Evolutionary conservation across 1,140 invertebrate species (phyloP).

Genomic region (Orussus abietinus): DNA sequence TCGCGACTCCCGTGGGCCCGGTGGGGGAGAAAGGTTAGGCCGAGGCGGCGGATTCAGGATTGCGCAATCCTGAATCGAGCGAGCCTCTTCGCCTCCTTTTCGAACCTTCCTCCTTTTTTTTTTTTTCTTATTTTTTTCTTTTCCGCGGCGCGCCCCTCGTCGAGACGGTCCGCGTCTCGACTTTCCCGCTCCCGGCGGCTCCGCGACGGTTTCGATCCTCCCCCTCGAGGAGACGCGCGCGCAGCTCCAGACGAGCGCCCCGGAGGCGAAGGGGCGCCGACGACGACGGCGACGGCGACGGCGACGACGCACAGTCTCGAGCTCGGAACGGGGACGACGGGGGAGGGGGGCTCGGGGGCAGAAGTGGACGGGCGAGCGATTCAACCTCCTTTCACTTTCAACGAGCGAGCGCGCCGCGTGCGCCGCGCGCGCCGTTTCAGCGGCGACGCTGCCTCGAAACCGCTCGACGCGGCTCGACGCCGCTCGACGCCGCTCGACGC

Average conservation of each 20-base stretch:
- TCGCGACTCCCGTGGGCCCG: constrained; percentile 6
- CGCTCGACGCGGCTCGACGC: constrained; percentile 30
- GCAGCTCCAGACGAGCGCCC: too few species aligned
- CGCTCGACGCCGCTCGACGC: neutral
- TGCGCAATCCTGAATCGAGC: constrained; percentile 41
- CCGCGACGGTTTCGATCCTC: neutral
- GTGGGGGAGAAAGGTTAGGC: constrained; percentile 49
- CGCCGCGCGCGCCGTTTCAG: constrained; percentile 19
- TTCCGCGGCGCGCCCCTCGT: neutral
- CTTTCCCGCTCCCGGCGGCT: neutral
- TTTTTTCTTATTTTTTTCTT: constrained; percentile 6
- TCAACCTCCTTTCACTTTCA: constrained; percentile 56
- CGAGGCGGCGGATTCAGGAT: constrained; percentile 45
- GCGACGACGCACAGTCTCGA: constrained; percentile 17
- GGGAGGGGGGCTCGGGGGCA: constrained; percentile 22
- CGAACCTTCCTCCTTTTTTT: constrained; percentile 1
- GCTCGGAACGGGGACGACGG: constrained; percentile 11
- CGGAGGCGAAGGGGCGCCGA: too few species aligned
- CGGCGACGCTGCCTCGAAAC: constrained; percentile 29
- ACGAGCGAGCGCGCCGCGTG: constrained; percentile 28
- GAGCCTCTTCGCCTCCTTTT: constrained; percentile 14
- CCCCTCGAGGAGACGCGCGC: too few species aligned
- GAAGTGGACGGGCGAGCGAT: constrained; percentile 46
- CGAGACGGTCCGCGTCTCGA: neutral
- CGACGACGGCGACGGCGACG: constrained; percentile 16